Evolutionary conservation across 2,797 vertebrate genomes (phyloP), one percentile per base, ranked within the genome.

Genomic region (Thripadectes ignobilis): DNA sequence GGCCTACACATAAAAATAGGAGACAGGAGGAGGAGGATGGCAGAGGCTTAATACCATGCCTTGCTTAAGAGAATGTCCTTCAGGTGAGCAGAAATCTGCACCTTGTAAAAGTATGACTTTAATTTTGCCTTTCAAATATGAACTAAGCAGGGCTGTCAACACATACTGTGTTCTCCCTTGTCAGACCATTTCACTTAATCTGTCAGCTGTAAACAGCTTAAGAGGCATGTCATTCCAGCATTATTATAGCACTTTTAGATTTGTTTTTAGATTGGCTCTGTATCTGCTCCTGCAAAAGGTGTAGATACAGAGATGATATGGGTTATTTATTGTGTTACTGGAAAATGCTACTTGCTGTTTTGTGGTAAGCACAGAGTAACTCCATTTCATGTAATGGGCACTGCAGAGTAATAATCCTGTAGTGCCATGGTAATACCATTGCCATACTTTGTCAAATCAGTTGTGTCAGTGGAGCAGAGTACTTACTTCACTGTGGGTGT

Each of bases 141-240:
- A 97, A 92, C 93, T 93, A 91, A 96, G 93, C 88, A 95, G 77
- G 65, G 68, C 88, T 97, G 97, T 95, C 97, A 96, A 74, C 89
- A 81, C 85, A 77, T 89, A 66, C 95, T 88, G 90, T 92, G 94
- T 84, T 96, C 95, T 94, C 96, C 84, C 95, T 90, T 97, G 95
- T 97, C 95, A 97, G 94, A 61, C 89, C 49, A 79, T 96, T 96
- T 97, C 92, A 91, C 95, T 97, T 91, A 89, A 66, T 78, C 92
- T 97, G 97, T 97, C 97, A 97, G 91, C 95, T 97, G 96, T 96
- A 97, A 97, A 97, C 95, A 97, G 95, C 93, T 97, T 97, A 97
- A 97, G 96, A 97, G 96, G 94, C 97, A 96, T 97, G 96, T 96
- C 96, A 97, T 97, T 89, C 86, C 19, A 1, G 84, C 84, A 95